Evolutionary conservation across 2,888 invertebrate species (phyloP), one percentile per base, ranked within the genome.

Genomic region (Baronia brevicornis): DNA sequence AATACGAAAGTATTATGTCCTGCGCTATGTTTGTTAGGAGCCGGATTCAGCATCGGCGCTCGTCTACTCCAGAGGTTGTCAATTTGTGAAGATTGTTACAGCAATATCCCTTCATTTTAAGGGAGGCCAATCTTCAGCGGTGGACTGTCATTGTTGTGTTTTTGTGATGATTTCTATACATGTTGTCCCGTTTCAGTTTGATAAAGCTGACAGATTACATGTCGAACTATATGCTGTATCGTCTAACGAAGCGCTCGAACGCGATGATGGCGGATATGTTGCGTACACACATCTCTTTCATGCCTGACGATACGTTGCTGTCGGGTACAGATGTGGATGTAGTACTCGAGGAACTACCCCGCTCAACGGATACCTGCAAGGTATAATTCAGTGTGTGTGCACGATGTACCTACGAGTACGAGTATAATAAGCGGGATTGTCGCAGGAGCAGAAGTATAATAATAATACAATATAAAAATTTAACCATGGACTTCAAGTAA

Each of bases 171-270:
- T 3, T 12, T 14, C 13, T 21, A 20, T 3, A 7, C 5, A 5
- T 27, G 8, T 9, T 21, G 43, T 40, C 37, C 37, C n/a, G n/a
- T 67, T 55, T 5, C 52, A 93, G 92, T 55, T 93, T 91, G 44
- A 87, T 93, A 30, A 91, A 88, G 43, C 67, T 90, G 32, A 82
- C 87, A 8, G 94, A 94, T 55, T 91, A 91, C 56, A 88, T 92
- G 80, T 86, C 89, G 23, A 87, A 89, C 42, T 88, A 88, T 46
- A 87, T 91, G 85, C 68, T 92, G 28, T 89, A 91, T 54, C 80
- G 77, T 4, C 68, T 93, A 14, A 84, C 92, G 5, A 78, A 82
- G 23, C 87, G 86, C 31, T 91, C 92, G 0, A 89, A 90, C 39
- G 48, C 46, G 1, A 86, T 88, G 46, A 74, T 93, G 48, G 71